These are phyloP conservation scores for Apodemus sylvaticus DNA, from an alignment of 2,113 vertebrate species.

Conservation along the genomic window DNA sequence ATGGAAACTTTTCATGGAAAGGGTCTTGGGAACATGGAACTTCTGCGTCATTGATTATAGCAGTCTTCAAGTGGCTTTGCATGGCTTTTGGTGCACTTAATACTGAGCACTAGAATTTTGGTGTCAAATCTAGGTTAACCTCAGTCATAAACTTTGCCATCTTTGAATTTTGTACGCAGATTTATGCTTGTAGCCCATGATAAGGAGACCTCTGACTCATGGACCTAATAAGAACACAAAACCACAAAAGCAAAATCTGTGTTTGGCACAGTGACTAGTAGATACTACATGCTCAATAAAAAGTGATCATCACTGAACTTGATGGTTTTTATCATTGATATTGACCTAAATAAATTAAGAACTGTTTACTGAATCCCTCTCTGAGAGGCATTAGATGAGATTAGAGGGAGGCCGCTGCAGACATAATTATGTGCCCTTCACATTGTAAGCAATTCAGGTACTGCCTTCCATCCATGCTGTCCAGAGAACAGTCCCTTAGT, in stretches of 20 bases:
- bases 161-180: background rate
- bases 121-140: background rate
- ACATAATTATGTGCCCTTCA: background rate
- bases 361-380: background rate
- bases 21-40: no score
- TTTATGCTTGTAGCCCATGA: background rate
- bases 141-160: background rate
- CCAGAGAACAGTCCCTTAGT: background rate
- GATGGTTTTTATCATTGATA: background rate
- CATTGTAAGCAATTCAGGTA: background rate
- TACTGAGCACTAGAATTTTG: background rate
- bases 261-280: background rate
- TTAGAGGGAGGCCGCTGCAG: background rate
- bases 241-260: background rate
- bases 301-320: background rate
- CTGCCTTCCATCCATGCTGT: background rate
- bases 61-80: background rate
- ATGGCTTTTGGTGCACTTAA: background rate
- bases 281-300: background rate
- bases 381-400: background rate
- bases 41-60: background rate
- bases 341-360: background rate
- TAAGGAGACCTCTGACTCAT: background rate
- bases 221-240: background rate
- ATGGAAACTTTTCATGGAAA: background rate